Evolutionary conservation across 30 jellyfish, hydroid and myxozoan genomes (phyloP).

Genomic region (Cassiopea xamachana): DNA sequence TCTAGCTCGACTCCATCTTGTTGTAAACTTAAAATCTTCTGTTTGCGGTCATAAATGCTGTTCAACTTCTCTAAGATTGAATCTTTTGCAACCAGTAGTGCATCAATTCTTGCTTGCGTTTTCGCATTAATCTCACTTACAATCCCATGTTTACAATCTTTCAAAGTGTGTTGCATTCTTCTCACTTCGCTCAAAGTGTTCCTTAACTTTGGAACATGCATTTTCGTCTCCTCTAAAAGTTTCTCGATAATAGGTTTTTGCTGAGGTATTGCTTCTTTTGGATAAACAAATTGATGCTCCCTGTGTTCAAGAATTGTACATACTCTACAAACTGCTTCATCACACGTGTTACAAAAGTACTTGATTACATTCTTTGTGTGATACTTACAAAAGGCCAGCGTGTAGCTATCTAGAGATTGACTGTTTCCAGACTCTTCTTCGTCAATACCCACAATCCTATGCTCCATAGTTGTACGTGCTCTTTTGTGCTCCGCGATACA

Average conservation of each 20-base stretch:
- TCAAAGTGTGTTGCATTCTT: constrained; percentile 78
- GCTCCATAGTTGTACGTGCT: constrained; percentile 89
- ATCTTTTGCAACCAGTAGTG: constrained; percentile 81
- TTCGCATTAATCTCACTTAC: constrained; percentile 85
- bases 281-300: constrained; percentile 97
- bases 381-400: constrained; percentile 91
- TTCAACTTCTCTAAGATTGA: constrained; percentile 72
- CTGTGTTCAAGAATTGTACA: constrained; percentile 98
- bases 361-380: constrained; percentile 96
- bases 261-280: constrained; percentile 95
- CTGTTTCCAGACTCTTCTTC: constrained; percentile 81
- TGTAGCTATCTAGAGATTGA: constrained; percentile 87
- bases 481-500: constrained; percentile 97
- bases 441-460: constrained; percentile 77
- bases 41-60: constrained; percentile 79
- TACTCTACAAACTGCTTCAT: constrained; percentile 97
- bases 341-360: constrained; percentile 97
- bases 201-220: constrained; percentile 77
- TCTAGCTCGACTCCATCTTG: constrained; percentile 94
- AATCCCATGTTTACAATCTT: constrained; percentile 80
- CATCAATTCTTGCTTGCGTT: constrained; percentile 92
- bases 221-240: constrained; percentile 79
- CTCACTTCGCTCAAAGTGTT: constrained; percentile 77
- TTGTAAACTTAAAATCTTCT: constrained; percentile 90
- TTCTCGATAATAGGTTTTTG: constrained; percentile 90